Evolutionary conservation across 2,113 vertebrate species (phyloP).

Genomic region (Chamaea fasciata): DNA sequence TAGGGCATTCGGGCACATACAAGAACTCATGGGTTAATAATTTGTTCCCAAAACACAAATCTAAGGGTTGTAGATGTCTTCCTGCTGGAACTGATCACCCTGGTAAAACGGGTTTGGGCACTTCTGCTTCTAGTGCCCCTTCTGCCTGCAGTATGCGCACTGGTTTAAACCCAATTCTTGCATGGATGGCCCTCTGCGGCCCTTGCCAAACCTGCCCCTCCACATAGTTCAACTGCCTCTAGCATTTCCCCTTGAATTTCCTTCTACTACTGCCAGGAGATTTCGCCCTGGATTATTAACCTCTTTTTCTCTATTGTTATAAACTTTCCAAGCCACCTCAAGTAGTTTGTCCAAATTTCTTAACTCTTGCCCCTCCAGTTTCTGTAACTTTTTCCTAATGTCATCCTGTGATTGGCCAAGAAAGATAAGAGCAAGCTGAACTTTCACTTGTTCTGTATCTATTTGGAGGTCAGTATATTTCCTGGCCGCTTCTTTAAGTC

Average conservation of each 20-base stretch:
- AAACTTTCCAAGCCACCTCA: not conserved
- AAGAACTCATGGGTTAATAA: not conserved
- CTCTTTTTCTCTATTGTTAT: not conserved
- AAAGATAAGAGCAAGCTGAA: not conserved
- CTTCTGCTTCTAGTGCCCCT: not conserved
- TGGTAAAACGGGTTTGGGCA: not conserved
- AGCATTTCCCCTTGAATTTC: not conserved
- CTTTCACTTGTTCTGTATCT: not conserved
- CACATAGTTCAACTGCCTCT: too few species aligned
- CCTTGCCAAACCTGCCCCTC: not conserved
- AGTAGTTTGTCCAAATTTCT: not conserved
- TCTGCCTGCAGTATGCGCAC: not conserved
- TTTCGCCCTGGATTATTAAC: not conserved
- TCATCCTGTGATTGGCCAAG: not conserved
- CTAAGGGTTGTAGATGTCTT: not conserved
- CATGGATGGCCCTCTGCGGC: rapidly evolving
- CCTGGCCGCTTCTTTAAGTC: not conserved
- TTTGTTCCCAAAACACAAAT: not conserved
- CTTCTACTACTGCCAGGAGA: not conserved
- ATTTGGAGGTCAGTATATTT: not conserved
- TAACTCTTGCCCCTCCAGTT: not conserved
- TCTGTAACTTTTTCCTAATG: not conserved
- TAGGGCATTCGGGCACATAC: not conserved
- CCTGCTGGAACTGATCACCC: not conserved
- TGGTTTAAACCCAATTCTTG: not conserved